These are phyloP conservation scores for Hydrolagus colliei DNA, from an alignment of 2,797 vertebrate species.

Conservation along the genomic window DNA sequence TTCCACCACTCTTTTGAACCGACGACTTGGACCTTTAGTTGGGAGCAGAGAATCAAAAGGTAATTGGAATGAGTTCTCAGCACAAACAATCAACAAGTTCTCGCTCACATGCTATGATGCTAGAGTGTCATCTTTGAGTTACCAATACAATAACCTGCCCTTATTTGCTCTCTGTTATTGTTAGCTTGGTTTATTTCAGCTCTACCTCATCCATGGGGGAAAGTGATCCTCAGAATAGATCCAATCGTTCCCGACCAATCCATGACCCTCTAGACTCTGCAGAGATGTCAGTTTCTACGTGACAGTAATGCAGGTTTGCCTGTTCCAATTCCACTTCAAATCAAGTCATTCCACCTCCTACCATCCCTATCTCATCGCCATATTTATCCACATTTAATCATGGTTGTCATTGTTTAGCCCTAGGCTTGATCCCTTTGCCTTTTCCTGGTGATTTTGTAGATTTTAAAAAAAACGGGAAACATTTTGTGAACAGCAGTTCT, in stretches of 20 bases:
- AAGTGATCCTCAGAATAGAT: background rate
- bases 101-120: background rate
- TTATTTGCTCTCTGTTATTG: background rate
- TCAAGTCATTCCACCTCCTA: too few species aligned
- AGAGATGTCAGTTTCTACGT: background rate
- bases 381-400: too few species aligned
- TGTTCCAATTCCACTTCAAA: too few species aligned
- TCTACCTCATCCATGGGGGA: background rate
- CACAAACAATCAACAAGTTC: background rate
- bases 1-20: slow-evolving; percentile 98
- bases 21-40: slow-evolving; percentile 82
- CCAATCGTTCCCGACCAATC: background rate
- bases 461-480: too few species aligned
- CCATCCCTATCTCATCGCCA: too few species aligned
- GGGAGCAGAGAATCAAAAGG: slow-evolving; percentile 15
- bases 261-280: background rate
- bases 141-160: background rate
- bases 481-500: background rate
- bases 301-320: too few species aligned
- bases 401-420: too few species aligned
- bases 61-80: slow-evolving; percentile 3
- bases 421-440: too few species aligned
- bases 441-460: too few species aligned
- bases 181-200: background rate
- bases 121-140: background rate